Base-by-base conservation (phyloP, 2,113 vertebrate species). In the Thomomys bottae region DNA sequence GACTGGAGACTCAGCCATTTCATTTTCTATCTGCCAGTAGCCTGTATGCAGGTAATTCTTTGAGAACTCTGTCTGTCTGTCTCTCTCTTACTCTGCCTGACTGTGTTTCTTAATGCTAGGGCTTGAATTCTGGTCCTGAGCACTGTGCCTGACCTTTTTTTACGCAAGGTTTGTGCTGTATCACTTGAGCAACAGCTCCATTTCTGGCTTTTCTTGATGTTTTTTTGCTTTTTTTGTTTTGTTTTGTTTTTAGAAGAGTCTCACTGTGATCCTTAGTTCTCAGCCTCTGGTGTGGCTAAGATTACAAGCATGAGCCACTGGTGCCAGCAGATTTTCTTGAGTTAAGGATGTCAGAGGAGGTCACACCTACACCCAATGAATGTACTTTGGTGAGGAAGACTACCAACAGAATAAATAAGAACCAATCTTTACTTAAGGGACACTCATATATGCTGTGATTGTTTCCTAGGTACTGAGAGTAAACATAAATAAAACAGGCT, bases 341-440 rank as follows among this genome's bases (percentile, higher is more conserved):
- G 24, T 54, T 71, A 10, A 10, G 73, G 9, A 64, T 78, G 45
- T 30, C 72, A 82, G 38, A 77, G 23, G 34, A 72, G 30, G 57
- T 34, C 86, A 91, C 23, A 68, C 1, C 18, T 61, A 23, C 14
- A 87, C 3, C 7, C 2, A 36, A 5, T 75, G 17, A 64, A 45
- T 9, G 49, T 10, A 87, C 38, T 32, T 32, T 84, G 78, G 38
- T 80, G 61, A 80, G 59, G 34, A 73, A 10, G 36, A 42, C 28
- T 23, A 79, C 49, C 34, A 40, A 28, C 0, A 91, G 32, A 89
- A 86, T 75, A 17, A 57, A 78, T 49, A 68, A 89, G 81, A 64
- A 26, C 81, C 45, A 80, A 21, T 84, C 77, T 84, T 66, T 68
- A 93, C 73, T 77, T 77, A 88, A 89, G 63, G 45, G 28, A 20